Base-by-base conservation (phyloP, 1,140 invertebrate genomes). In the Drosophila obscura region DNA sequence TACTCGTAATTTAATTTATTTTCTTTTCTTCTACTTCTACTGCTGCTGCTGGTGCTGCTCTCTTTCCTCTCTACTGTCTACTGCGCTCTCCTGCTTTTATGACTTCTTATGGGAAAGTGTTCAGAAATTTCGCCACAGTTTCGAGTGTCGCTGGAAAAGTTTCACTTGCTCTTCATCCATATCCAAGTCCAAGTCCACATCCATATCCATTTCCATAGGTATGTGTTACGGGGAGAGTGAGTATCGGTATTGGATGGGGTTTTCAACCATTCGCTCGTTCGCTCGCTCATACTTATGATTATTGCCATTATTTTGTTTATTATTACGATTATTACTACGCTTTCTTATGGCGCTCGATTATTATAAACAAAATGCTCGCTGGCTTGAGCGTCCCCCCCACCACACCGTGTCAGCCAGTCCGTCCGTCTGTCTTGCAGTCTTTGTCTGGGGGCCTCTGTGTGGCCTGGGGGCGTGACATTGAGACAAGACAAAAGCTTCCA, bases 91-190 rank as follows among this genome's bases (percentile, higher is more conserved):
- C 35, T 13, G 35, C 35, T 13, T 39, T 39, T 39, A 81, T 71
- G 81, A 77, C 77, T 84, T 84, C 81, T 87, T 87, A 81, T 74
- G 77, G 9, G 35, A 84, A 84, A 84, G 81, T 85, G 78, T 85
- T 81, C 61, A 87, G 78, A 81, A 85, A 84, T 87, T 84, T 84
- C 81, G 77, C 80, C 59, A 59, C 15, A 49, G 53, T 56, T 75
- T 73, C 49, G 57, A 71, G 58, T 67, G 76, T 76, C 78, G 72
- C 59, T 52, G 52, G 67, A 43, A 73, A 81, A 87, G 87, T 85
- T 85, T 85, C 82, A 84, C 82, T 72, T 80, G 82, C 71, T 67
- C 66, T 62, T 67, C 16, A 67, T 72, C 22, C 45, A 61, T 26
- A 51, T n/a, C 43, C 26, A 16, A 16, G 16, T 16, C 49, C n/a